Evolutionary conservation across 2,797 vertebrate genomes (phyloP), one percentile per base, ranked within the genome.

Genomic region (Psittacula echo): DNA sequence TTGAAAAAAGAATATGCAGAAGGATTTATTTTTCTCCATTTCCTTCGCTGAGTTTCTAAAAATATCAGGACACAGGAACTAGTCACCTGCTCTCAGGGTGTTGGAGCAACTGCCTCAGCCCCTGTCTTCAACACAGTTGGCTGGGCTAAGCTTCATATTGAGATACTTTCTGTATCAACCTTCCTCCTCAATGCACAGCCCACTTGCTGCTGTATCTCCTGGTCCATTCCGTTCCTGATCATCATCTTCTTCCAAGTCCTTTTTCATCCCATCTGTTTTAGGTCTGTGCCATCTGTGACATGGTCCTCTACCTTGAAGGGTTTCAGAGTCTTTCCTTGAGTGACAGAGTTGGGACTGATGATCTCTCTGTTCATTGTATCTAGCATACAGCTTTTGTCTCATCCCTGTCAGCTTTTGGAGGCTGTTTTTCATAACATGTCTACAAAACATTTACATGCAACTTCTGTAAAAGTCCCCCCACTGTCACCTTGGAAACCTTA

Each of bases 241-340:
- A 0, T 56, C 30, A n/a, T 64, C 61, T 27, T 75, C 66, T 91
- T 88, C 89, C 83, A 93, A 88, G 60, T 88, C 47, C 67, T 88
- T 66, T 84, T 53, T 85, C 50, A 39, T 67, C 23, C 83, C 90
- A 77, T 94, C 71, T 91, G 91, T 87, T 90, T 76, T 68, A 91
- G 51, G 56, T 42, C 65, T 84, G 88, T 85, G 54, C 85, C 90
- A 82, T 90, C 76, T 95, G 83, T 91, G 60, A 64, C 44, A 45
- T 26, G 66, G 74, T 82, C 50, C 18, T 70, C 54, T 48, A 45
- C 18, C 26, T 60, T 78, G 37, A 60, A 76, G 82, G 17, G 44
- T 50, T 93, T 86, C 37, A 47, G 76, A 61, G 19, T 34, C 61
- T 80, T 87, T 84, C 34, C 32, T 76, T 48, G 70, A 90, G 76